phyloP scores from a whole-genome alignment of 1,140 invertebrate genomes.

The Eupristina koningsbergeri region DNA sequence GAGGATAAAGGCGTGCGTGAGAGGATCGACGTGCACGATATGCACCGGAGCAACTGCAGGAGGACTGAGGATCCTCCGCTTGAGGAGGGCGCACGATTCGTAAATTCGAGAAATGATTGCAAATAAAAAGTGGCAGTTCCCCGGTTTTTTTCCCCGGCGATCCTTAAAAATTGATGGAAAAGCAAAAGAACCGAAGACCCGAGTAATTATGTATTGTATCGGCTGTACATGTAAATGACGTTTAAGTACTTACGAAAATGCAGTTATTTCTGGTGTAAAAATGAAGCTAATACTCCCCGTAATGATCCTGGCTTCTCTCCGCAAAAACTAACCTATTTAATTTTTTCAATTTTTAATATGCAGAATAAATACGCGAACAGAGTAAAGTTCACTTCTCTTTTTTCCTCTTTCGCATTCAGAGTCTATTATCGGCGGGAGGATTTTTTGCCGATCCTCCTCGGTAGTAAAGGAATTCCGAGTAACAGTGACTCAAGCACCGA shows the following conservation, averaged over 20 bases:
- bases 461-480: background rate
- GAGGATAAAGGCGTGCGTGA: background rate
- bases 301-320: background rate
- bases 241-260: background rate
- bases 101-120: constrained; percentile 12
- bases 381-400: too few species aligned
- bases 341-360: background rate
- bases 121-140: constrained; percentile 7
- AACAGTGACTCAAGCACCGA: background rate
- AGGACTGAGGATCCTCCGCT: too few species aligned
- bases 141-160: background rate
- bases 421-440: background rate
- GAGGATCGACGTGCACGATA: background rate
- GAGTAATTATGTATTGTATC: background rate
- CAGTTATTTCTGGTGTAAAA: background rate
- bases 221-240: background rate
- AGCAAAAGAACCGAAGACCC: background rate
- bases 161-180: background rate
- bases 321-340: background rate
- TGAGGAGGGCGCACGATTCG: background rate
- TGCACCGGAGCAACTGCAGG: background rate
- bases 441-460: too few species aligned
- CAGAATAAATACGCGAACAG: background rate
- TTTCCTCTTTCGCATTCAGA: background rate
- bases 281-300: background rate